Evolutionary conservation across 2,113 vertebrate species (phyloP), one percentile per base, ranked within the genome.

Genomic region (Chaetops frenatus): DNA sequence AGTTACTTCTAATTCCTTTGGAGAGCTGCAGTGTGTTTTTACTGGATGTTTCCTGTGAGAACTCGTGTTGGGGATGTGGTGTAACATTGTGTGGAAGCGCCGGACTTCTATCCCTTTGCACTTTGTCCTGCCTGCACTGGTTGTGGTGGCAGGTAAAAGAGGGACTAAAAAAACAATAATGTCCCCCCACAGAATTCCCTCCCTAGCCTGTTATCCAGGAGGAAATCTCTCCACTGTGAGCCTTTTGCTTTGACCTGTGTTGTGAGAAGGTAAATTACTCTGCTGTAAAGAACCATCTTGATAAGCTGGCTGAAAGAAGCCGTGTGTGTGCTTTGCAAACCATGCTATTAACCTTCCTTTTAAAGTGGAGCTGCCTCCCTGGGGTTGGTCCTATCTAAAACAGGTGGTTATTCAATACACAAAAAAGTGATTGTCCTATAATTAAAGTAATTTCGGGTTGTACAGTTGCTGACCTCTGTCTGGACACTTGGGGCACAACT

Each of bases 1-100:
- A 73, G n/a, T 53, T 61, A 51, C 51, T 78, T 56, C 42, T 65
- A 31, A 38, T 54, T 82, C 31, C 38, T 77, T 66, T 42, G 74
- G 56, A 88, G 19, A 69, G 9, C 15, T n/a, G 24, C 19, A 62
- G n/a, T 58, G 58, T 22, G 13, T 58, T 83, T n/a, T 2, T 73
- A 18, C 29, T 3, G 10, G 23, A 24, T 9, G 24, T 16, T 78
- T 7, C 40, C 38, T 84, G 22, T 24, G 29, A 70, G 10, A 18
- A 15, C 13, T 57, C 2, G 0, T 3, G 3, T 2, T 29, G 50
- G 58, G 54, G n/a, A 61, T 7, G 6, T 1, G 0, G 27, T 33
- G 27, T 35, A 38, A 70, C 21, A 17, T 10, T 20, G 23, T 3
- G 6, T 28, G 40, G 64, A 73, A 81, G 6, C 0, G 0, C 40